Base-by-base conservation (phyloP, 2,888 invertebrate species). In the Cynaeus angustus region DNA sequence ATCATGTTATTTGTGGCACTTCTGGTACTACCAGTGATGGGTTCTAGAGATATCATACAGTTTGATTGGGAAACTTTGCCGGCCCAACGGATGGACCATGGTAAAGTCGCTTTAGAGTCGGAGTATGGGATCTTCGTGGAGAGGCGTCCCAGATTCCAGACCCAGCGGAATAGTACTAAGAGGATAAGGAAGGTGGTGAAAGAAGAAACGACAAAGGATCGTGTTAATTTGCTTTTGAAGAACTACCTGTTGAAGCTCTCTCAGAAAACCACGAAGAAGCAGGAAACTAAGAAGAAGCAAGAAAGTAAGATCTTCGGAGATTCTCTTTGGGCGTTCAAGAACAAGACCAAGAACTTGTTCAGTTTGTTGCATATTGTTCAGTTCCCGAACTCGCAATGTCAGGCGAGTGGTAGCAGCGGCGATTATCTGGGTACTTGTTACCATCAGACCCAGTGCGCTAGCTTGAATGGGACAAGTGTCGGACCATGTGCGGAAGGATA, bases 401-500 rank as follows among this genome's bases (percentile, higher is more conserved):
- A 82, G 9, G 87, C 88, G 0, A 86, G 84, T 26, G 87, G 84
- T 74, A 86, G 86, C 21, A 83, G 86, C n/a, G 85, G 86, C 16
- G 85, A 90, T 3, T 86, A 92, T 75, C 90, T 91, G 78, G 94
- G 94, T 0, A 88, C 88, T 16, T 94, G 94, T 80, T 88, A 91
- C 75, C 91, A 91, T 77, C 87, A 89, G 68, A 85, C 87, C 33
- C 91, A 94, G 79, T 94, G 94, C 80, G 84, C 86, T 12, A 85
- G 86, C 52, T 81, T 88, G 38, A 90, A 90, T 53, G 93, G 93
- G 1, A 86, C 86, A 4, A 83, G 87, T 0, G 88, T 91, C 82
- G 92, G 91, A n/a, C 81, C 86, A 0, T 94, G 94, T 83, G 93
- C 92, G 10, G 89, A 89, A 80, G 92, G 92, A 3, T 91, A 90